Conservation (phyloP, 2,113 vertebrate genomes). For the Theropithecus gelada region DNA sequence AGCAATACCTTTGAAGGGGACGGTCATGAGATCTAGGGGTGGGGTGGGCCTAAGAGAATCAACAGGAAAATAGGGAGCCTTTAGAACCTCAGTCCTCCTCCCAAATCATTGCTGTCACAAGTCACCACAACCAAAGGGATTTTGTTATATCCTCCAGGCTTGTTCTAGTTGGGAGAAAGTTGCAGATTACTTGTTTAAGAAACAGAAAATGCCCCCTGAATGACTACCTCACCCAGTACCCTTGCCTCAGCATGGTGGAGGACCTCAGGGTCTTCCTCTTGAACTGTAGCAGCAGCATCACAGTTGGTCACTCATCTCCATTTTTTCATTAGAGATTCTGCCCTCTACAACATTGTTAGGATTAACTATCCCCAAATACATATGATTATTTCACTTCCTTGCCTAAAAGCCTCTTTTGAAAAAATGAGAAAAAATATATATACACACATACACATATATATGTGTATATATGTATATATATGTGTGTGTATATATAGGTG, state of each 20-base stretch:
- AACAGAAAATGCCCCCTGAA: background rate
- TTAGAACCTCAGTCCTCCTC: background rate
- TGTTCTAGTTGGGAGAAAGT: background rate
- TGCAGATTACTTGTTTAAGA: background rate
- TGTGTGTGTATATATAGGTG: no score
- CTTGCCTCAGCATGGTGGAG: background rate
- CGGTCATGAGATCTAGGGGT: rapidly evolving
- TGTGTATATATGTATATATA: no score
- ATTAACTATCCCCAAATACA: background rate
- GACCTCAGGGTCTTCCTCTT: no score
- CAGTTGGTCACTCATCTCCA: background rate
- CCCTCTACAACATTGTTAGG: background rate
- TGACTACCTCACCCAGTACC: background rate
- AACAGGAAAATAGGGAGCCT: background rate
- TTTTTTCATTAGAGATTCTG: background rate
- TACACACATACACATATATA: no score
- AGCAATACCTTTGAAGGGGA: background rate
- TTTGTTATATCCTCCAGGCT: background rate
- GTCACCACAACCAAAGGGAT: background rate
- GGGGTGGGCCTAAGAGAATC: background rate
- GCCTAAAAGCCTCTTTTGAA: background rate
- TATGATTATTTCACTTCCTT: background rate
- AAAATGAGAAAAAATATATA: background rate
- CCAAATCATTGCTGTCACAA: background rate
- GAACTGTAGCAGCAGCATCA: background rate